phyloP scores from a whole-genome alignment of 2,113 vertebrate species.

The Caretta caretta region DNA sequence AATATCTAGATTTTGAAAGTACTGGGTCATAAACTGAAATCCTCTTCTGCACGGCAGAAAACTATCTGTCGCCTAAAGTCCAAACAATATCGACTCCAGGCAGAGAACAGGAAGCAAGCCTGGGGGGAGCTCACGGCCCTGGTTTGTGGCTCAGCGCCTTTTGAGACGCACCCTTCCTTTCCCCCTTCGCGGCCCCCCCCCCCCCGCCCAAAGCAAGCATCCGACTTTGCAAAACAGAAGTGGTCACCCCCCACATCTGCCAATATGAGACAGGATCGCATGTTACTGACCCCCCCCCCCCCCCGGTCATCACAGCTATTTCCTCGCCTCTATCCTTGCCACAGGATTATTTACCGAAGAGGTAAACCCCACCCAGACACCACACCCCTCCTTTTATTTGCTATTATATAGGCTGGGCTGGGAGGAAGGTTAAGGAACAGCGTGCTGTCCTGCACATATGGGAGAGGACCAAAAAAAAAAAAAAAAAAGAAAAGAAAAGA shows the following conservation, averaged over 20 bases:
- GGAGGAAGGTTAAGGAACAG: not conserved
- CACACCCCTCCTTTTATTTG: not conserved
- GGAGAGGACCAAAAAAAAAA: not conserved
- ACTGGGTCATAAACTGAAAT: slow-evolving; percentile 51
- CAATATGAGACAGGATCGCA: not conserved
- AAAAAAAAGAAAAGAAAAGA: no score
- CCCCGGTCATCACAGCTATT: not conserved
- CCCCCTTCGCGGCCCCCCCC: not conserved
- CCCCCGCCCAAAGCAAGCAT: not conserved
- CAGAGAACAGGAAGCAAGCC: not conserved
- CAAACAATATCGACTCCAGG: slow-evolving; percentile 48
- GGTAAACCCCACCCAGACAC: not conserved
- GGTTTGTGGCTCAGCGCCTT: no score
- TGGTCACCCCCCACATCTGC: not conserved
- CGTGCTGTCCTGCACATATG: not conserved
- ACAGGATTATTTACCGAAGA: not conserved
- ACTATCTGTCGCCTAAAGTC: slow-evolving; percentile 7
- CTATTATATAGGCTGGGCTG: not conserved
- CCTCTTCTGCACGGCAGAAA: slow-evolving; percentile 48
- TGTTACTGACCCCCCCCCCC: not conserved
- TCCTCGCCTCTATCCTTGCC: not conserved
- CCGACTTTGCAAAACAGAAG: not conserved
- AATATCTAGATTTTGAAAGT: not conserved
- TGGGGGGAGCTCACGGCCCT: not conserved
- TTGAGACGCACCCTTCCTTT: no score